phyloP scores from a whole-genome alignment of 2,888 invertebrate species.

The Hirtodrosophila cameraria region DNA sequence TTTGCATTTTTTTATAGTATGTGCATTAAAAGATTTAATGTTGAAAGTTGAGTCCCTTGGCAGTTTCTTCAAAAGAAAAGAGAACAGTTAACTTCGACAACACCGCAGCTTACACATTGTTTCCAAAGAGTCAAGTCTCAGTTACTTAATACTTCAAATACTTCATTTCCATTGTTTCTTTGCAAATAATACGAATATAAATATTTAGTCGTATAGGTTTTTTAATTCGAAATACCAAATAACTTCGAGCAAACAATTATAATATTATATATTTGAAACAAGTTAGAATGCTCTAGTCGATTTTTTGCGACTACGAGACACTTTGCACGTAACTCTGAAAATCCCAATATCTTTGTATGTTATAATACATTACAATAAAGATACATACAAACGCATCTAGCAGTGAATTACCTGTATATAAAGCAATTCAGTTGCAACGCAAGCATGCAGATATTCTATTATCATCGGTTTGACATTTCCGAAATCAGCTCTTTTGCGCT shows the following conservation, averaged over 20 bases:
- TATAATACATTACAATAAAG: slow-evolving; percentile 15
- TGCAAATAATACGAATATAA: slow-evolving; percentile 13
- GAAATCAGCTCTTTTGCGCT: too few relatives aligned
- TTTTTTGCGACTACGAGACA: too few relatives aligned
- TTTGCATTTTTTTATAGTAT: slow-evolving; percentile 48
- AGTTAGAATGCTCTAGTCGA: too few relatives aligned
- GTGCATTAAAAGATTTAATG: slow-evolving; percentile 65
- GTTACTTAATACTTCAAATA: not conserved
- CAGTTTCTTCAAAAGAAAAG: slow-evolving; percentile 56
- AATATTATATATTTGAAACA: too few relatives aligned
- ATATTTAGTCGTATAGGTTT: slow-evolving; percentile 6
- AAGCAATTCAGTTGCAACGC: too few relatives aligned
- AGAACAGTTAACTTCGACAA: slow-evolving; percentile 43
- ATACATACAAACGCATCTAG: too few relatives aligned
- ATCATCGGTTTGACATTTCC: too few relatives aligned
- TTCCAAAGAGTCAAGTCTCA: slow-evolving; percentile 30
- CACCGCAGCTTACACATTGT: slow-evolving; percentile 50
- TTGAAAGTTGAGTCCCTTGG: slow-evolving; percentile 75
- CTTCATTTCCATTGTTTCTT: not conserved
- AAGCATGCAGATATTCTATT: too few relatives aligned
- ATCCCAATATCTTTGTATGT: slow-evolving; percentile 7
- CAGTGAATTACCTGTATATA: too few relatives aligned
- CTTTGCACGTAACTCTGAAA: too few relatives aligned
- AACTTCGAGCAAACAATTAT: slow-evolving; percentile 66
- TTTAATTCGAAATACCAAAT: slow-evolving; percentile 40